These are phyloP conservation scores for Rostratula benghalensis DNA, from an alignment of 2,113 vertebrate species.

Conservation along the genomic window DNA sequence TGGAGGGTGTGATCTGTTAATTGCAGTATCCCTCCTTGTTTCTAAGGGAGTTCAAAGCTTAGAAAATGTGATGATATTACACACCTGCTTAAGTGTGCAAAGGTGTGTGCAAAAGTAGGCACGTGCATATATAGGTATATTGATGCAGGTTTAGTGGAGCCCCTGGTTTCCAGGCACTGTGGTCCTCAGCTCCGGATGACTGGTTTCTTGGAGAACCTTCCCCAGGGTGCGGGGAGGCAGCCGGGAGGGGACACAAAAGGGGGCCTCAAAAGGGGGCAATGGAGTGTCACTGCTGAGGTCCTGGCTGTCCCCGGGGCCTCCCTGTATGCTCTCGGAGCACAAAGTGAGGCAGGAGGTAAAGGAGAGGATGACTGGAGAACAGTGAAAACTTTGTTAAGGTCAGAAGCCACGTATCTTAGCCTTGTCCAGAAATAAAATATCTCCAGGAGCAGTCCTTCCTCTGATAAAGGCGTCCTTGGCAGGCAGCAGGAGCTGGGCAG, in stretches of 20 bases:
- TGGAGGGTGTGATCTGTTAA: neutral
- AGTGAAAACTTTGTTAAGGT: neutral
- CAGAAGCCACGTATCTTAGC: neutral
- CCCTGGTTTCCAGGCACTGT: neutral
- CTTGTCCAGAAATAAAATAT: neutral
- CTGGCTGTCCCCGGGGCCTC: neutral
- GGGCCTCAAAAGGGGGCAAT: neutral
- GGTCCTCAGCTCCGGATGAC: neutral
- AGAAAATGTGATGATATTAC: neutral
- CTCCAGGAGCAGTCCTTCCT: neutral
- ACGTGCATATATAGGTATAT: neutral
- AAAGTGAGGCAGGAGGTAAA: neutral
- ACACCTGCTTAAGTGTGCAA: neutral
- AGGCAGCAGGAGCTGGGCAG: neutral
- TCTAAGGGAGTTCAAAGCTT: neutral
- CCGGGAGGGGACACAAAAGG: neutral
- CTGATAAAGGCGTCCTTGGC: neutral
- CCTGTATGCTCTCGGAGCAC: fast-evolving
- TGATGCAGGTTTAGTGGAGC: neutral
- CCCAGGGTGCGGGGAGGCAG: neutral
- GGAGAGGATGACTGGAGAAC: neutral
- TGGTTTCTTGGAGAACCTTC: neutral
- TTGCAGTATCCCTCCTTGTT: neutral
- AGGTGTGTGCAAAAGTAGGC: neutral
- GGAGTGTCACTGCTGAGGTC: neutral